A percentile compares a stretch with the other conserved stretches of the same genome.
phyloP scores from a whole-genome alignment of 2,888 invertebrate species.

The Trachelus stipa region DNA sequence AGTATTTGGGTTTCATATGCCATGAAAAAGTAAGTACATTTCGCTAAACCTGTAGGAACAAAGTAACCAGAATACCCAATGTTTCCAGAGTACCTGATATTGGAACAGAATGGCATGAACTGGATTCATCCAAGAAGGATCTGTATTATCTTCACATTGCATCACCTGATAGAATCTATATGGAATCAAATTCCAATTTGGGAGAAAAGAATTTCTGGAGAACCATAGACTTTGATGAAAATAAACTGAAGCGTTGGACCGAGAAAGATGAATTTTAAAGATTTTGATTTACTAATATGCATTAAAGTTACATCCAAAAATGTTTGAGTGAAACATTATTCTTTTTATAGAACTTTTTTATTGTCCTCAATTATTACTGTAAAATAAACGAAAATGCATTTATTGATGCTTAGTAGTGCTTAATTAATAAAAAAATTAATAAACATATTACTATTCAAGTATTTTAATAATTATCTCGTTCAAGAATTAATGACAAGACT shows the following conservation, averaged over 20 bases:
- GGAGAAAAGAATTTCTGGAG: constrained; percentile 74
- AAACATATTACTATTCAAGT: neutral
- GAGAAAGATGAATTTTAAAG: constrained; percentile 60
- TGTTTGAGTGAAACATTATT: neutral
- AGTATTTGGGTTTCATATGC: constrained; percentile 72
- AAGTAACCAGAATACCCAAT: neutral
- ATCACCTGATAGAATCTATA: constrained; percentile 65
- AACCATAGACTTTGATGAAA: constrained; percentile 72
- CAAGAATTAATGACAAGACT: neutral
- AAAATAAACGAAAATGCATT: neutral
- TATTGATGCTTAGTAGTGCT: neutral
- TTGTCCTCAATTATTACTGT: neutral
- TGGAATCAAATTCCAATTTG: constrained; percentile 68
- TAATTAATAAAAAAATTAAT: neutral
- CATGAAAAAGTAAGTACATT: constrained; percentile 70
- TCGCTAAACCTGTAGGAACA: neutral
- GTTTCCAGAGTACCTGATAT: neutral
- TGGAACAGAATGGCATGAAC: constrained; percentile 65
- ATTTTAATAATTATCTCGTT: neutral
- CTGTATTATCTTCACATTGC: constrained; percentile 70
- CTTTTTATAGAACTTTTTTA: neutral
- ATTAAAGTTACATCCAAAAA: neutral
- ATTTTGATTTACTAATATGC: neutral
- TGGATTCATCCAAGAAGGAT: constrained; percentile 66
- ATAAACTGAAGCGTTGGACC: constrained; percentile 66